A percentile compares a stretch with the other conserved stretches of the same genome.
Conservation (phyloP, 2,797 vertebrate species). For the Falco biarmicus region DNA sequence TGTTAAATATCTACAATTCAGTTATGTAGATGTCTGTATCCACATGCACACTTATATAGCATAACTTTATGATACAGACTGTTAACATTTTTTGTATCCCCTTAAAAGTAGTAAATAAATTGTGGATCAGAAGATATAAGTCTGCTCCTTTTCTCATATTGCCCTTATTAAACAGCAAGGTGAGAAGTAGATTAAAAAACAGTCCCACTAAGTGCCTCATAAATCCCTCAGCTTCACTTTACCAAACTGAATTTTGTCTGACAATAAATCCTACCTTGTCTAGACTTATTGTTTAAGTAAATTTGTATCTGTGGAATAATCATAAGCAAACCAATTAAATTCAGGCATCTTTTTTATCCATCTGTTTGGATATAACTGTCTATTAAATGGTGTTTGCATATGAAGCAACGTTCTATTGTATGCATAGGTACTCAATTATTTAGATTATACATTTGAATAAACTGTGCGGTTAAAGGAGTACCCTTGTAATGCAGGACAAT, state of each 20-base stretch:
- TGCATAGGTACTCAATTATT: slow-evolving; percentile 83
- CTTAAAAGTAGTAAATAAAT: neutral
- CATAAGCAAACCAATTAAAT: slow-evolving; percentile 83
- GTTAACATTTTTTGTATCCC: neutral
- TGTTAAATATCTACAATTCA: neutral
- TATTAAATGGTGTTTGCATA: slow-evolving; percentile 81
- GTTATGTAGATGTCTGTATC: neutral
- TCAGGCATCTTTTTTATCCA: slow-evolving; percentile 78
- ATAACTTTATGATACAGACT: neutral
- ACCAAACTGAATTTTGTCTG: slow-evolving; percentile 64
- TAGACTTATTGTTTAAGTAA: slow-evolving; percentile 78
- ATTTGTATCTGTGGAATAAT: slow-evolving; percentile 80
- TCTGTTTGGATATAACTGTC: slow-evolving; percentile 81
- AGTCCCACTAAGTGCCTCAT: slow-evolving; percentile 15
- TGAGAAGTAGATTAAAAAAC: slow-evolving; percentile 64
- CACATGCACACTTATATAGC: neutral
- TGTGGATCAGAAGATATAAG: neutral
- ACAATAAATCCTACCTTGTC: slow-evolving; percentile 68
- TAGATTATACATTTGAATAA: slow-evolving; percentile 84
- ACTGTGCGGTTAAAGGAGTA: slow-evolving; percentile 75
- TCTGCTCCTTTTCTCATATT: neutral
- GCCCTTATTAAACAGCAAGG: slow-evolving; percentile 29
- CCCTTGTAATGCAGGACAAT: slow-evolving; percentile 82
- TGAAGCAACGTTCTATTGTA: slow-evolving; percentile 77
- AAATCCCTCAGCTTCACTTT: slow-evolving; percentile 45